A percentile compares a stretch with the other conserved stretches of the same genome.
phyloP scores from a whole-genome alignment of 2,888 invertebrate genomes.

The Lysandra coridon region DNA sequence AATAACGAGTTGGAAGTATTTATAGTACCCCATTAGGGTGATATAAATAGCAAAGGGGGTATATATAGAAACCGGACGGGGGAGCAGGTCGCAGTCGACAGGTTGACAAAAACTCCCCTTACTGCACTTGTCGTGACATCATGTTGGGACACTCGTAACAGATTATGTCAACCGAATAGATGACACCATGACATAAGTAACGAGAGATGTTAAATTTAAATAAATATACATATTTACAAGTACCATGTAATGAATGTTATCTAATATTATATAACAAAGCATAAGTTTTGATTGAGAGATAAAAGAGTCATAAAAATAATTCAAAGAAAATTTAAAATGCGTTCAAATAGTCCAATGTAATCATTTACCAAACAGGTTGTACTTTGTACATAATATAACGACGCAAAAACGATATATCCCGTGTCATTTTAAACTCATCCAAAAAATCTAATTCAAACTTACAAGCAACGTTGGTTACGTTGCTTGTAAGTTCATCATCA shows the following conservation, averaged over 20 bases:
- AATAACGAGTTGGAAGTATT: background rate
- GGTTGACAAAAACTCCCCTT: conserved; percentile 14
- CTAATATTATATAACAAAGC: no score
- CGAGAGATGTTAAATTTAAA: no score
- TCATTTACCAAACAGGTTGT: no score
- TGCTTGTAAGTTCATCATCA: background rate
- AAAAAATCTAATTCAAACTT: background rate
- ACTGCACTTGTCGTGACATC: background rate
- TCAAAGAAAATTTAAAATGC: no score
- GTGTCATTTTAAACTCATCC: no score
- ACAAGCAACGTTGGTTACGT: background rate
- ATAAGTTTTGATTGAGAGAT: no score
- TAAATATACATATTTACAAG: no score
- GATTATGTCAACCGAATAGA: background rate
- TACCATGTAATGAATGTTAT: no score
- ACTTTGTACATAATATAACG: no score
- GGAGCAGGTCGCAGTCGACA: conserved; percentile 7
- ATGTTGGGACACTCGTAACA: background rate
- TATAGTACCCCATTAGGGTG: background rate
- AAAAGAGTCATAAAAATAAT: no score
- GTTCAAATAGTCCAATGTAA: no score
- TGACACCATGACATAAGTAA: background rate
- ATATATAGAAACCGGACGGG: conserved; percentile 9
- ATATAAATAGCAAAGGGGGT: background rate
- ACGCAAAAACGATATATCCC: no score